Evolutionary conservation across 2,888 invertebrate species (phyloP).

Genomic region (Lepeophtheirus nordmannii): DNA sequence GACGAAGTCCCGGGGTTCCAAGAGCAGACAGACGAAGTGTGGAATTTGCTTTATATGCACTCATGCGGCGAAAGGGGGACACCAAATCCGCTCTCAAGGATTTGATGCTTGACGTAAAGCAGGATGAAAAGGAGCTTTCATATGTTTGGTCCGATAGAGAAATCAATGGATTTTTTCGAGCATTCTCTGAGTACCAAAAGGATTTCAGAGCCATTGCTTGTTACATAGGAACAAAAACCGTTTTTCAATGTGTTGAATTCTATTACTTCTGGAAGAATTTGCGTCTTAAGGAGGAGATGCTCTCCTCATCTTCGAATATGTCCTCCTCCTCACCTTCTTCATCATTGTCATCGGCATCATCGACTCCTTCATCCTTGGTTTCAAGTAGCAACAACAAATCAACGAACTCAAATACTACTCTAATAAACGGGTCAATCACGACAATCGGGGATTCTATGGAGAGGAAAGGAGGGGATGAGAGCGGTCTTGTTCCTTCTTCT

Average conservation of each 20-base stretch:
- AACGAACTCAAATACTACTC: background rate
- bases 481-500: background rate
- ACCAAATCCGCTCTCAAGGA: background rate
- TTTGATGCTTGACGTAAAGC: background rate
- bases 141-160: background rate
- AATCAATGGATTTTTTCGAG: constrained; percentile 17
- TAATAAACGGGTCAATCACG: constrained; percentile 5
- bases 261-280: constrained; percentile 99
- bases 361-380: too few relatives aligned
- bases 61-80: background rate
- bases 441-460: constrained; percentile 3
- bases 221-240: constrained; percentile 60
- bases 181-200: constrained; percentile 10
- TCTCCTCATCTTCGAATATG: background rate
- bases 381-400: too few relatives aligned
- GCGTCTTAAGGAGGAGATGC: constrained; percentile 55
- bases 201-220: constrained; percentile 21
- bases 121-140: background rate
- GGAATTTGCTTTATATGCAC: background rate
- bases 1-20: background rate
- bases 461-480: background rate
- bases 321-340: too few relatives aligned
- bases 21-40: background rate
- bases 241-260: constrained; percentile 83
- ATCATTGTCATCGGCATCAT: too few relatives aligned